Base-by-base conservation (phyloP, 2,888 invertebrate species). In the Acleris laterana region DNA sequence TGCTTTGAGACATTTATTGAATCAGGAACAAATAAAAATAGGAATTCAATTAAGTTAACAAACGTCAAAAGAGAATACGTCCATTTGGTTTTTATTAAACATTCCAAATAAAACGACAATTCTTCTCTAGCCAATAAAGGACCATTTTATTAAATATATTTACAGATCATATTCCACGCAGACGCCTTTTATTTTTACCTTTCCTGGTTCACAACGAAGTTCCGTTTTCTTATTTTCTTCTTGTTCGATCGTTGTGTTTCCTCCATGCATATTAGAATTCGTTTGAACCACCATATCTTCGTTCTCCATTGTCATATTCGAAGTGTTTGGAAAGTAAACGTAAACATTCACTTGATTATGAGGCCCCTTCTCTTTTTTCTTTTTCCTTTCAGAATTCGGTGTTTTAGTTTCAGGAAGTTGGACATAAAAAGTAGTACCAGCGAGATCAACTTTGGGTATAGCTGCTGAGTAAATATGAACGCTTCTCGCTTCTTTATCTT, bases 321-420 rank as follows among this genome's bases (percentile, higher is more conserved):
- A 16, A 5, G 20, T 13, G 7, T 55, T 19, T 2, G 32, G 32
- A 16, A 53, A 55, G 32, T 42, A 22, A 6, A 55, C 55, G 20
- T 42, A 55, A 11, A 55, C 22, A 55, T 55, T 55, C 19, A 55
- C 55, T 55, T 55, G 55, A n/a, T 55, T 55, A 13, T 55, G 20
- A 7, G 55, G 55, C 7, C 55, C 17, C n/a, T 38, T 55, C 7
- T 55, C 42, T 22, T 38, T 55, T 7, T 55, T 38, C 0, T 42
- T 42, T 5, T 38, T 42, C 13, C 32, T 5, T 11, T 42, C 17
- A 7, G 16, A 1, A 19, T 42, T 19, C 20, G 32, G 20, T 13
- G 13, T 6, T 16, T 53, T 53, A 0, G 11, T 53, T 7, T 22
- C 16, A 17, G 53, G 53, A 2, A 55, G 1, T 16, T 19, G 38